phyloP scores from a whole-genome alignment of 2,797 vertebrate species.

The Brotula barbata region DNA sequence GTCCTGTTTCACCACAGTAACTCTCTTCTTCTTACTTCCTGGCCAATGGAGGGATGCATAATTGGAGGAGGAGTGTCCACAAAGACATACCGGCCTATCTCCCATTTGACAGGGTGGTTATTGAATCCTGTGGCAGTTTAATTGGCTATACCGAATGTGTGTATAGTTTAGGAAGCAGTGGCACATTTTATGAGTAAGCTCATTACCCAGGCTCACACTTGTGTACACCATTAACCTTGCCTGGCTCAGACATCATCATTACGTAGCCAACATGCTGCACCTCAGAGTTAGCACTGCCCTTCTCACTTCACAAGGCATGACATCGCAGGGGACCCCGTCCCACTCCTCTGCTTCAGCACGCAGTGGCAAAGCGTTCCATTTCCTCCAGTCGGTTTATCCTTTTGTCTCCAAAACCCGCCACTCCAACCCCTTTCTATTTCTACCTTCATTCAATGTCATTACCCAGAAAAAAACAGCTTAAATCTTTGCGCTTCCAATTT shows the following conservation, averaged over 20 bases:
- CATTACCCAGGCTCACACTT: constrained; percentile 71
- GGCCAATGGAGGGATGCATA: background rate
- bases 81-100: constrained; percentile 39
- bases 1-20: background rate
- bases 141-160: constrained; percentile 44
- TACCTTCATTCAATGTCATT: constrained; percentile 48
- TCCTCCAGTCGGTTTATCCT: constrained; percentile 19
- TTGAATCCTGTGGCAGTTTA: constrained; percentile 52
- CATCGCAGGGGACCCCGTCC: constrained; percentile 50
- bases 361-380: constrained; percentile 22
- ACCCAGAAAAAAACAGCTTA: constrained; percentile 38
- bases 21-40: constrained; percentile 29
- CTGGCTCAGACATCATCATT: constrained; percentile 76
- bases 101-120: constrained; percentile 41
- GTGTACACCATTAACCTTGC: constrained; percentile 82
- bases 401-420: constrained; percentile 2
- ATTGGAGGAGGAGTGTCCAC: constrained; percentile 42
- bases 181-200: constrained; percentile 65
- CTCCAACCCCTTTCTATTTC: constrained; percentile 29
- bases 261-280: constrained; percentile 71
- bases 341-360: constrained; percentile 45
- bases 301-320: constrained; percentile 75
- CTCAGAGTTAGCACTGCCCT: constrained; percentile 75
- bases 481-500: constrained; percentile 27
- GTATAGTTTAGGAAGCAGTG: constrained; percentile 48